These are phyloP conservation scores for Epizoanthus scotinus DNA, from an alignment of 92 coral and sea anemone genomes.

Conservation along the genomic window DNA sequence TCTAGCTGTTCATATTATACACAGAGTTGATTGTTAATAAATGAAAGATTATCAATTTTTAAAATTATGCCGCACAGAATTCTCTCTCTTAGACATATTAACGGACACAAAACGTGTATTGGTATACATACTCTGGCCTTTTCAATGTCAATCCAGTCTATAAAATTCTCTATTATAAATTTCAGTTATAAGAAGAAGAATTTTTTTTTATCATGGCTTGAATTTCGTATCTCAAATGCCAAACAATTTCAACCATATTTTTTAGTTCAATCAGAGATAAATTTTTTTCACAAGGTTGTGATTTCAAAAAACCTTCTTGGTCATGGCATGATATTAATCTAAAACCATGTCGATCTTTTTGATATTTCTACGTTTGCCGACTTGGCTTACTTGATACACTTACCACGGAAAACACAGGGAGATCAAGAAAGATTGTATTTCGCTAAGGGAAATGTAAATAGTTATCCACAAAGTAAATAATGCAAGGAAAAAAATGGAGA, in stretches of 20 bases:
- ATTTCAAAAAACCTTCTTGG: background rate
- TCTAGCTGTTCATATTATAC: background rate
- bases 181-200: no score
- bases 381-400: background rate
- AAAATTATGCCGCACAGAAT: background rate
- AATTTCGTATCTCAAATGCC: no score
- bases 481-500: background rate
- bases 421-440: background rate
- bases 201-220: no score
- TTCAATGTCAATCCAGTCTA: background rate
- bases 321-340: background rate
- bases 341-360: background rate
- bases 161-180: no score
- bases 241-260: background rate
- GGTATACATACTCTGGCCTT: background rate
- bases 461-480: background rate
- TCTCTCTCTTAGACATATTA: background rate
- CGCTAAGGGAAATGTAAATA: background rate
- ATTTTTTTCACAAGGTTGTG: background rate
- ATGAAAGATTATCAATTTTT: constrained; percentile 5
- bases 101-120: background rate
- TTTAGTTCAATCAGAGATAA: background rate
- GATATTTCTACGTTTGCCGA: background rate
- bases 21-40: background rate
- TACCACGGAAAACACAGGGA: background rate